Percentiles rank a stretch among this genome's conserved stretches.
These are phyloP conservation scores for Lasiurus cinereus DNA, from an alignment of 2,113 vertebrate genomes.

Conservation along the genomic window DNA sequence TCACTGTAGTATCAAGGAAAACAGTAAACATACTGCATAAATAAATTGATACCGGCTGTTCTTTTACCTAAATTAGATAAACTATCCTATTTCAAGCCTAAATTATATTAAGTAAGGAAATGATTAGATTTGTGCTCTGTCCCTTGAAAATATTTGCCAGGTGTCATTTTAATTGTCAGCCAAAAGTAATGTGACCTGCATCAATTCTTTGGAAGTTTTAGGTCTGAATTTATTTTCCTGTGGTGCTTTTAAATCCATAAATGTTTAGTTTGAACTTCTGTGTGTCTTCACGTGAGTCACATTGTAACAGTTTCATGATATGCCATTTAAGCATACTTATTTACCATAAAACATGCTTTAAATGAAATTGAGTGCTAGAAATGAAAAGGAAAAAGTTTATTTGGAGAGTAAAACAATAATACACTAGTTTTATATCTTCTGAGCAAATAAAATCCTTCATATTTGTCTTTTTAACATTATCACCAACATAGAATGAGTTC, in stretches of 20 bases:
- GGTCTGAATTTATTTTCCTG: not conserved
- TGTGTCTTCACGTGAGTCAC: not conserved
- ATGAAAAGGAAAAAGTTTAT: conserved; percentile 1
- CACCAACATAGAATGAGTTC: not conserved
- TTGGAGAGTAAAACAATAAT: not conserved
- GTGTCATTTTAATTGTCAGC: conserved; percentile 71
- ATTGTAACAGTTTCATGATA: not conserved
- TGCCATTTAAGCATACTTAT: not conserved
- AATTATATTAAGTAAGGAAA: conserved; percentile 47
- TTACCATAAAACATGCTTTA: not conserved
- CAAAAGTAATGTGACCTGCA: not conserved
- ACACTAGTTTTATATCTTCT: not conserved
- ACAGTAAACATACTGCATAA: not conserved
- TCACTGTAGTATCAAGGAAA: conserved; percentile 9
- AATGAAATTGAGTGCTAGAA: not conserved
- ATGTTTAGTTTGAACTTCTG: not conserved
- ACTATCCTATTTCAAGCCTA: conserved; percentile 53
- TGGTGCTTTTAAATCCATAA: not conserved
- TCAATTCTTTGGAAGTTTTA: not conserved
- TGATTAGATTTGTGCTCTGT: conserved; percentile 58
- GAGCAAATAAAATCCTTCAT: not conserved
- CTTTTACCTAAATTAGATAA: conserved; percentile 62
- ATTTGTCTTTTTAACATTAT: not conserved
- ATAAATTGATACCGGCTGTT: not conserved
- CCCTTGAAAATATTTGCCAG: conserved; percentile 70